These are phyloP conservation scores for Bovichtus diacanthus DNA, from an alignment of 2,797 vertebrate genomes.

Conservation along the genomic window DNA sequence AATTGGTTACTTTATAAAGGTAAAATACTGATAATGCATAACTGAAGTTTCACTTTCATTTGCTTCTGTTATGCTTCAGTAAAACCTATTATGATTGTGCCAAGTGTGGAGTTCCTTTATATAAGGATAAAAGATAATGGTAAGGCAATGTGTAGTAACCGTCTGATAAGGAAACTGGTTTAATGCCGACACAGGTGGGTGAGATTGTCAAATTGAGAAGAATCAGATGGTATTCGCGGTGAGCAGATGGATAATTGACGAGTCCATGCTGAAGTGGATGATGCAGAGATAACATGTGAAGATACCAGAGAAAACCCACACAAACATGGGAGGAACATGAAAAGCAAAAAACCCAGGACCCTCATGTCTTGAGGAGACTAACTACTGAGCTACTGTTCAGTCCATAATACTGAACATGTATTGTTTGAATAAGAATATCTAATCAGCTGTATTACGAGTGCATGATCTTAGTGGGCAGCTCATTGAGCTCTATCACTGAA, in stretches of 20 bases:
- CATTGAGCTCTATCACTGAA: constrained; percentile 24
- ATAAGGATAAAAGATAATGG: not conserved
- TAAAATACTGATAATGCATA: constrained; percentile 7
- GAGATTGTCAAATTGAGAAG: constrained; percentile 29
- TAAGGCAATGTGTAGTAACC: not conserved
- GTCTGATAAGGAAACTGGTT: not conserved
- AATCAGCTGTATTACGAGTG: constrained; percentile 8
- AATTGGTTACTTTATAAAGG: constrained; percentile 25
- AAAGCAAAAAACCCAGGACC: constrained; percentile 1
- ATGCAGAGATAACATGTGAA: constrained; percentile 26
- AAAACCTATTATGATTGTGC: constrained; percentile 9
- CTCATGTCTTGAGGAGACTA: not conserved
- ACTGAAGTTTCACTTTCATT: constrained; percentile 23
- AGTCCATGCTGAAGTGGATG: constrained; percentile 33
- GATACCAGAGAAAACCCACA: constrained; percentile 24
- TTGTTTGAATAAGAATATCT: constrained; percentile 15
- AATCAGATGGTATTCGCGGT: constrained; percentile 12
- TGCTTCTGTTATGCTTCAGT: constrained; percentile 14
- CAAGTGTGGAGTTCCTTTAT: constrained; percentile 9
- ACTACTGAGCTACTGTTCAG: constrained; percentile 19
- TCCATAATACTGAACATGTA: constrained; percentile 8
- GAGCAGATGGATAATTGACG: constrained; percentile 42
- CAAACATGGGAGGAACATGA: constrained; percentile 17
- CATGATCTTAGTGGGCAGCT: constrained; percentile 16
- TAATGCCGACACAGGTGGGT: constrained; percentile 31